phyloP scores from a whole-genome alignment of 1,140 invertebrate species.

The Neodiprion pinetum region DNA sequence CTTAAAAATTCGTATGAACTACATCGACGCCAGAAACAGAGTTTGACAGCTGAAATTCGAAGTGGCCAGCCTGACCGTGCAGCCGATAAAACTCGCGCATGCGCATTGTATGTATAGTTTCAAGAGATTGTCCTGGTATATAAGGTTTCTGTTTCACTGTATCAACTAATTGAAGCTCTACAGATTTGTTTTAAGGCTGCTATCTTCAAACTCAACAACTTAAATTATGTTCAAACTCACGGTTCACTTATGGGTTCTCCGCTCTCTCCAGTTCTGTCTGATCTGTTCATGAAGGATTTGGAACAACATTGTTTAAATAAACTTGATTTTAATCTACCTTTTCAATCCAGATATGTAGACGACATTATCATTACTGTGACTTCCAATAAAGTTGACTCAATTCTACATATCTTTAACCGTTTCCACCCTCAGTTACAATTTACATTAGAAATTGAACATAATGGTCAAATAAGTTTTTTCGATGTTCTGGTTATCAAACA shows the following conservation, averaged over 20 bases:
- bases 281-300: constrained; percentile 31
- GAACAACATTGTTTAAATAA: constrained; percentile 27
- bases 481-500: neutral
- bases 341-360: neutral
- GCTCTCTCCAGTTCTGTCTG: constrained; percentile 23
- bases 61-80: no score
- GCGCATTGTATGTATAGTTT: no score
- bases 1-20: no score
- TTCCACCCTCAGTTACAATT: neutral
- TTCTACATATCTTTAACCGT: no score
- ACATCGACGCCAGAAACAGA: no score
- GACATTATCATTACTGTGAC: neutral
- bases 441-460: neutral
- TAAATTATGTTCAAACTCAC: constrained; percentile 26
- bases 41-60: no score
- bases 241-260: constrained; percentile 29
- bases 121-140: no score
- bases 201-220: constrained; percentile 26
- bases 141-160: neutral
- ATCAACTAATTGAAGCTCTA: neutral
- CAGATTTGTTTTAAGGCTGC: neutral
- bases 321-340: neutral
- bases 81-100: no score
- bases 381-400: neutral
- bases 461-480: neutral